These are phyloP conservation scores for Peromyscus leucopus DNA, from an alignment of 2,113 vertebrate genomes.

Conservation along the genomic window DNA sequence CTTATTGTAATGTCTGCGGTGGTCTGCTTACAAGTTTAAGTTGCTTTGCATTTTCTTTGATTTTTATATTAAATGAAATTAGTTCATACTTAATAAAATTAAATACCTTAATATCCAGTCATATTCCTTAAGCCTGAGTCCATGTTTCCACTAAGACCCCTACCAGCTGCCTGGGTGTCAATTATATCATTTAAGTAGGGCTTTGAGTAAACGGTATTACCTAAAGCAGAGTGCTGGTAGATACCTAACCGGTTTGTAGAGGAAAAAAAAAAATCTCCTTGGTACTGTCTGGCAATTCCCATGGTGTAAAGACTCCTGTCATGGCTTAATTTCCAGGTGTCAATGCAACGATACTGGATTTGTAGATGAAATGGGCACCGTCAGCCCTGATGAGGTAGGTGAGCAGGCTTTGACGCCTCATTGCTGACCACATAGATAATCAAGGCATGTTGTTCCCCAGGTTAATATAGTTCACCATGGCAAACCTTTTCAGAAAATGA, in stretches of 20 bases:
- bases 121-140: not conserved
- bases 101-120: not conserved
- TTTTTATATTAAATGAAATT: not conserved
- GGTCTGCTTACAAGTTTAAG: not conserved
- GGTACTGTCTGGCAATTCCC: not conserved
- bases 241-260: not conserved
- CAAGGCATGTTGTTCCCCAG: not conserved
- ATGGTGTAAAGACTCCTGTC: not conserved
- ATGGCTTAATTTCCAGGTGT: not conserved
- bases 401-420: not conserved
- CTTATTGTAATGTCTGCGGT: not conserved
- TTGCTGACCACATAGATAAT: not conserved
- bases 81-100: not conserved
- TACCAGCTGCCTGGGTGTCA: not conserved
- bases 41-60: constrained; percentile 37
- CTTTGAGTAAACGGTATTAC: not conserved
- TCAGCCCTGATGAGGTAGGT: not conserved
- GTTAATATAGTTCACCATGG: not conserved
- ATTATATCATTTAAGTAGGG: not conserved
- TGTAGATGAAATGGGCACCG: not conserved
- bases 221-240: not conserved
- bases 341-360: not conserved
- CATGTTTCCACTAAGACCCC: not conserved
- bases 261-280: not conserved
- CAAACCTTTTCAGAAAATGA: not conserved